Evolutionary conservation across 2,113 vertebrate species (phyloP).

Genomic region (Ochotona princeps): DNA sequence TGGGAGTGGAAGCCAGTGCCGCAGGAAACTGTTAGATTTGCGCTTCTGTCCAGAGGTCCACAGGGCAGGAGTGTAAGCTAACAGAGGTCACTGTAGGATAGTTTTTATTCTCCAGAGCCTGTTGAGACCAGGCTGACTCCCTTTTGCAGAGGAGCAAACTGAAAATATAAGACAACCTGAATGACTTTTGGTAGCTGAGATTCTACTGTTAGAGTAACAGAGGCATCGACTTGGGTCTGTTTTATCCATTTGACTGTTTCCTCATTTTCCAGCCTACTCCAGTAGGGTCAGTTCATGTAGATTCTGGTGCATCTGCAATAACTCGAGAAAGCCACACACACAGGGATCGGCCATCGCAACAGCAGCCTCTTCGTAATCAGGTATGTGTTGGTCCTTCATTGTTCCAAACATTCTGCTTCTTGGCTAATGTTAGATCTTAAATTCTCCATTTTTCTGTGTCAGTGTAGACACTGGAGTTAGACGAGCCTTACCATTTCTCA

Average conservation of each 20-base stretch:
- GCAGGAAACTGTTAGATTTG: conserved; percentile 3
- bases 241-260: conserved; percentile 24
- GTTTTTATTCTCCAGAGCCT: neutral
- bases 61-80: neutral
- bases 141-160: conserved; percentile 53
- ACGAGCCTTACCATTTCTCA: neutral
- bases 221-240: neutral
- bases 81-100: neutral
- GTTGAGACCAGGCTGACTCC: neutral
- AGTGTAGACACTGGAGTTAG: neutral
- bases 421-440: conserved; percentile 29
- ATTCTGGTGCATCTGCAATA: conserved; percentile 94
- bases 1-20: neutral
- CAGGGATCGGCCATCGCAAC: conserved; percentile 94
- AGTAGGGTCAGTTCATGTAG: conserved; percentile 95
- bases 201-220: conserved; percentile 1
- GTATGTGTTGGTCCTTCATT: conserved; percentile 80
- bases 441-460: conserved; percentile 24
- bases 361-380: conserved; percentile 95
- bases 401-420: neutral
- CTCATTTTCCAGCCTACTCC: conserved; percentile 93
- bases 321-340: conserved; percentile 95
- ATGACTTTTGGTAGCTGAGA: neutral
- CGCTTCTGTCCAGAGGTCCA: neutral
- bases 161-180: conserved; percentile 18